Base-by-base conservation (phyloP, 2,113 vertebrate species). In the Emydura subglobosa region DNA sequence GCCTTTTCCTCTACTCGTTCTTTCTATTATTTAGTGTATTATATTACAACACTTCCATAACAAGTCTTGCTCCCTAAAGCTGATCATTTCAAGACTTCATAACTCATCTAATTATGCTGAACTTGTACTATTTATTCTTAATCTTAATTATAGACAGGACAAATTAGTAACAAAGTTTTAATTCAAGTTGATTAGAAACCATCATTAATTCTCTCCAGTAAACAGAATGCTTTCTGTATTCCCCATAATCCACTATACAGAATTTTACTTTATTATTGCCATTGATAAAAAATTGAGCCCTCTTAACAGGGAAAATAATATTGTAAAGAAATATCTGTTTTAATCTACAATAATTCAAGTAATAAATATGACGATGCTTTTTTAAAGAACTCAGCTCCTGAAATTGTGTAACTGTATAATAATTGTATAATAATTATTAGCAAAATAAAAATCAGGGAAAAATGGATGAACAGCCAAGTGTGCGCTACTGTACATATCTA, bases 321-420 rank as follows among this genome's bases (percentile, higher is more conserved):
- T 53, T 53, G 51, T 17, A 53, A 53, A 53, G 51, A 53, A 51
- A 5, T 53, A 82, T 51, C n/a, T 89, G 47, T 51, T 84, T 91
- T 78, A 78, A 57, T 3, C 12, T 78, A 51, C 44, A 89, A 1
- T 12, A 96, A 90, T 80, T 91, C 74, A 17, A n/a, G 49, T 29
- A 8, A 8, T 82, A 95, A 96, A 96, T 72, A 55, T 74, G 93
- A 93, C 9, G 2, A 65, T 24, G 87, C 17, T 47, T 83, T 44
- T 49, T 53, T 16, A 68, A 72, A 53, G 65, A 42, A 74, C 50
- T 42, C 76, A 83, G 11, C 42, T 65, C 80, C 76, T 76, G 2
- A 3, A 10, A 34, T 24, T 49, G 47, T 47, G 47, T 47, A 47
- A 47, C 47, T 47, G 47, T 47, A 47, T 47, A 47, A 47, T 6